Conservation (phyloP, 1,140 invertebrate genomes). For the Drosophila bifasciata region DNA sequence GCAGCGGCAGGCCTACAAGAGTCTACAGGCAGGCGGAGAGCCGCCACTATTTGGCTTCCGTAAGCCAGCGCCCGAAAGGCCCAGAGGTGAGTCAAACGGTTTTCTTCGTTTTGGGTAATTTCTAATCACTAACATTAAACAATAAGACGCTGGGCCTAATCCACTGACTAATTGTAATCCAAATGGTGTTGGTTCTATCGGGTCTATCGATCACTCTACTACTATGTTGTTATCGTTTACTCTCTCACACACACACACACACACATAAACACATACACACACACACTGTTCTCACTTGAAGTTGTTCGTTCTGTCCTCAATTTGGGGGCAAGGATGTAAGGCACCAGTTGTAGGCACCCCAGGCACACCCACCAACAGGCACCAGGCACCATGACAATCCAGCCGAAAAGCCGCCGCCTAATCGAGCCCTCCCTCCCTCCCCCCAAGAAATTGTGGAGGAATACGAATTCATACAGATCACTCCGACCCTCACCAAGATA, state of each 20-base stretch:
- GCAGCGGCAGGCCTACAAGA: conserved; percentile 92
- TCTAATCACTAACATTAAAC: conserved; percentile 20
- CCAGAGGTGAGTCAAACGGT: conserved; percentile 88
- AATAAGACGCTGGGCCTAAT: conserved; percentile 45
- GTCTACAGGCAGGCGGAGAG: conserved; percentile 95
- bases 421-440: conserved; percentile 33
- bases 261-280: conserved; percentile 26
- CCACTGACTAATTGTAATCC: conserved; percentile 42
- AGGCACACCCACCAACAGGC: conserved; percentile 36
- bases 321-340: conserved; percentile 11
- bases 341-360: conserved; percentile 7
- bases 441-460: conserved; percentile 70
- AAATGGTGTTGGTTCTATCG: conserved; percentile 64
- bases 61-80: conserved; percentile 93
- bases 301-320: conserved; percentile 38
- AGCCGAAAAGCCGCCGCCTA: conserved; percentile 25
- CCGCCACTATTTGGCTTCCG: conserved; percentile 94
- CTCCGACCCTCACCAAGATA: conserved; percentile 91
- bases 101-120: neutral
- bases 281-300: conserved; percentile 43
- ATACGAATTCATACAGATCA: conserved; percentile 92
- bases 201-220: conserved; percentile 30
- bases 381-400: conserved; percentile 38
- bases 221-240: conserved; percentile 21
- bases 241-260: conserved; percentile 20